Conservation (phyloP, 2,113 vertebrate species). For the Sapajus apella region DNA sequence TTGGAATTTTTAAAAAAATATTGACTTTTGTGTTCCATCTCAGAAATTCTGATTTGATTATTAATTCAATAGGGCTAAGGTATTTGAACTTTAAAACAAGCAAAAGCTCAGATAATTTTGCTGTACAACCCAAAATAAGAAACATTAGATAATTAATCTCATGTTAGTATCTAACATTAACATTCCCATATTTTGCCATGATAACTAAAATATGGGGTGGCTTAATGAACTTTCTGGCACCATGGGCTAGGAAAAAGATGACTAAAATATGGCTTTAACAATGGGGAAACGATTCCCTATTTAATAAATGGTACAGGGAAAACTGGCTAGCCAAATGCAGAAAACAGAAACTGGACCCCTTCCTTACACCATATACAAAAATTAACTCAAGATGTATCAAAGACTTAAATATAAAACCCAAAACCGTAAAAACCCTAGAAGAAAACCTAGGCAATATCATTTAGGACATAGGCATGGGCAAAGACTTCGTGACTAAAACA, state of each 20-base stretch:
- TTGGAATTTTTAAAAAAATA: background rate
- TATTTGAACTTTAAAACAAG: background rate
- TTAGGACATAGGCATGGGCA: too few species aligned
- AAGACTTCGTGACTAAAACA: too few species aligned
- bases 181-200: background rate
- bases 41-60: background rate
- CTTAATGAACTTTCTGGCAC: background rate
- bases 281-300: too few species aligned
- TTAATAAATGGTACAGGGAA: too few species aligned
- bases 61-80: background rate
- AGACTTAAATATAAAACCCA: too few species aligned
- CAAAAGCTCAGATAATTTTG: background rate
- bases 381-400: too few species aligned
- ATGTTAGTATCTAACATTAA: background rate
- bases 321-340: too few species aligned
- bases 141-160: background rate
- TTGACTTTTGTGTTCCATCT: accelerated
- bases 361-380: too few species aligned
- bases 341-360: too few species aligned
- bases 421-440: too few species aligned
- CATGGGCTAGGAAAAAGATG: background rate
- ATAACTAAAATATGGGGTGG: background rate
- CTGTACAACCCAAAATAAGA: background rate
- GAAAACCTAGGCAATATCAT: too few species aligned
- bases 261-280: background rate